Conservation (phyloP, 64 coral and sea anemone species). For the Anthopleura sola region DNA sequence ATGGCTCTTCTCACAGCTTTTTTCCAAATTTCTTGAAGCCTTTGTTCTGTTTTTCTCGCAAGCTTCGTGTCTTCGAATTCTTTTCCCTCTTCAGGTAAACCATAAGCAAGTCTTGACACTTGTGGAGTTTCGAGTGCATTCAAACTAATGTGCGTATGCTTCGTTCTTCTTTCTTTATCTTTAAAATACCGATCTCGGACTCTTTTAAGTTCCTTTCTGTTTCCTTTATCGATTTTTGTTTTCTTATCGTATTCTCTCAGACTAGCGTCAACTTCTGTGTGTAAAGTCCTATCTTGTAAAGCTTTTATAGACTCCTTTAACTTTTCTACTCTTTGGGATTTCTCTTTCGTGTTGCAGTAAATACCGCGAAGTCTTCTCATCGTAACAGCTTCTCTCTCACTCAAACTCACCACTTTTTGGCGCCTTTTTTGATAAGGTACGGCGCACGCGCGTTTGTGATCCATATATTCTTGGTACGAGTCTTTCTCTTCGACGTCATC, state of each 20-base stretch:
- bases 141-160: slow-evolving; percentile 61
- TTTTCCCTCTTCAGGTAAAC: slow-evolving; percentile 81
- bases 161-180: slow-evolving; percentile 59
- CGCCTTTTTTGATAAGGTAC: slow-evolving; percentile 24
- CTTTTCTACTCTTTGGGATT: slow-evolving; percentile 43
- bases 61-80: slow-evolving; percentile 45
- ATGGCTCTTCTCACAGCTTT: slow-evolving; percentile 59
- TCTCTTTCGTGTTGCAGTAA: slow-evolving; percentile 78
- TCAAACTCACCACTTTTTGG: slow-evolving; percentile 51
- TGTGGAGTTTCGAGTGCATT: slow-evolving; percentile 66
- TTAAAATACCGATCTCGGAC: slow-evolving; percentile 63
- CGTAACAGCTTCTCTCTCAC: slow-evolving; percentile 71
- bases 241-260: slow-evolving; percentile 70
- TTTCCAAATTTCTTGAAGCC: slow-evolving; percentile 66
- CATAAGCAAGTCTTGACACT: slow-evolving; percentile 78
- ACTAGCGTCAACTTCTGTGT: slow-evolving; percentile 67
- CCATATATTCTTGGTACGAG: not conserved
- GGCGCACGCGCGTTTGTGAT: slow-evolving; percentile 1
- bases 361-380: slow-evolving; percentile 70
- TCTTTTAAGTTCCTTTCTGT: slow-evolving; percentile 77
- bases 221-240: slow-evolving; percentile 67
- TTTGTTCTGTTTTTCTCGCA: slow-evolving; percentile 42
- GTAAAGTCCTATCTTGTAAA: slow-evolving; percentile 64
- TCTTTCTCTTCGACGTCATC: not conserved
- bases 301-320: slow-evolving; percentile 51